These are phyloP conservation scores for Semicossyphus pulcher DNA, from an alignment of 2,113 vertebrate species.

Conservation along the genomic window DNA sequence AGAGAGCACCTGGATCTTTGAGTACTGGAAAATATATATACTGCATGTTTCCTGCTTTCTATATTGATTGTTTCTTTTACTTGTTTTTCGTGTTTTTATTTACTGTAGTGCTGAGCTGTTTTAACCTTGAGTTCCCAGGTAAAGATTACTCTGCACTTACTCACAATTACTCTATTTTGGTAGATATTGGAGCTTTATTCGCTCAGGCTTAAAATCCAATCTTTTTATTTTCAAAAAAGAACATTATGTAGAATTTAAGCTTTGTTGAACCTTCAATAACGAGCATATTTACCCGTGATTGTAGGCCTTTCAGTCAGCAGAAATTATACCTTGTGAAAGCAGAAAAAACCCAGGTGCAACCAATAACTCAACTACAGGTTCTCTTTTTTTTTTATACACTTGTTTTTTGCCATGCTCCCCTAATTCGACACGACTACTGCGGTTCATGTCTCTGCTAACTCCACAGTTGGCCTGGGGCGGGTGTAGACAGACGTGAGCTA, in stretches of 20 bases:
- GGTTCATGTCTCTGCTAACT: constrained; percentile 22
- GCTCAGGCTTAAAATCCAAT: not conserved
- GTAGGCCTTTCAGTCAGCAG: not conserved
- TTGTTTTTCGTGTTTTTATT: not conserved
- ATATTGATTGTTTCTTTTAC: not conserved
- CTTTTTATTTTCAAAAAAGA: not conserved
- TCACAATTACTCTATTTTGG: not conserved
- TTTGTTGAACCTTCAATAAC: too few species aligned
- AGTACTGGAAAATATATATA: not conserved
- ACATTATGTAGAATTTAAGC: too few species aligned
- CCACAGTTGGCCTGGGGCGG: constrained; percentile 36
- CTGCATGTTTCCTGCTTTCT: not conserved
- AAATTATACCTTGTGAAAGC: not conserved
- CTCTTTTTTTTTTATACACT: not conserved
- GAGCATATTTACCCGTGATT: too few species aligned
- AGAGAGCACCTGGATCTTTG: constrained; percentile 22
- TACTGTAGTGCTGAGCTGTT: not conserved
- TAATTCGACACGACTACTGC: constrained; percentile 15
- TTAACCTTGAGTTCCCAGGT: not conserved
- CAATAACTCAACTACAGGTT: not conserved
- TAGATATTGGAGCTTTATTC: not conserved
- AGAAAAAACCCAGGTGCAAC: not conserved
- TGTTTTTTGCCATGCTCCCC: not conserved
- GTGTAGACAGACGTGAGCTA: constrained; percentile 44
- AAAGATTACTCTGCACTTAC: not conserved